A percentile compares a stretch with the other conserved stretches of the same genome.
Conservation (phyloP, 2,113 vertebrate species). For the Tragelaphus strepsiceros region DNA sequence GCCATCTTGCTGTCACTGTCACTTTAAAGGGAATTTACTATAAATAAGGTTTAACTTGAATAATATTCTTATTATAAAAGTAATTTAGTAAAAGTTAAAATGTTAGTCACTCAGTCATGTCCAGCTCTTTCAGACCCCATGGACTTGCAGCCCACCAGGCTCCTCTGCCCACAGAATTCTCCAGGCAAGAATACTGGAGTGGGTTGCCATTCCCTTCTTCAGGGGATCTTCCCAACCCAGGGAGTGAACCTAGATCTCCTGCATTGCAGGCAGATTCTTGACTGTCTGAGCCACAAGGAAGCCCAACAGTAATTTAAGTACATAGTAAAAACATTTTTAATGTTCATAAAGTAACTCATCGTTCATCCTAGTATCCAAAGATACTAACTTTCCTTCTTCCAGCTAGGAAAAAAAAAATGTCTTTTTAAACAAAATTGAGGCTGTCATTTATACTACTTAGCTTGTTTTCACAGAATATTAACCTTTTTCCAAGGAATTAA, state of each 20-base stretch:
- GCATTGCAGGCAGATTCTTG: not conserved
- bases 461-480: not conserved
- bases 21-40: not conserved
- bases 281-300: not conserved
- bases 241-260: not conserved
- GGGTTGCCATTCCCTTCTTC: not conserved
- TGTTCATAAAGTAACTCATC: not conserved
- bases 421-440: not conserved
- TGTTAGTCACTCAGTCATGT: not conserved
- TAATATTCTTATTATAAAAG: conserved; percentile 8
- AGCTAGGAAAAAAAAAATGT: not conserved
- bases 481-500: not conserved
- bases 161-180: not conserved
- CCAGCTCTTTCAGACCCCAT: not conserved
- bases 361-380: not conserved
- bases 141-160: not conserved
- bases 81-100: not conserved
- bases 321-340: not conserved
- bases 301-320: not conserved
- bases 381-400: not conserved
- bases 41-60: conserved; percentile 25
- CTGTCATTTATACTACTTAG: not conserved
- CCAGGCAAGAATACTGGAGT: not conserved
- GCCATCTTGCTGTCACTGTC: not conserved
- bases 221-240: not conserved